Evolutionary conservation across 2,888 invertebrate genomes (phyloP).

Genomic region (Dynastes grantii): DNA sequence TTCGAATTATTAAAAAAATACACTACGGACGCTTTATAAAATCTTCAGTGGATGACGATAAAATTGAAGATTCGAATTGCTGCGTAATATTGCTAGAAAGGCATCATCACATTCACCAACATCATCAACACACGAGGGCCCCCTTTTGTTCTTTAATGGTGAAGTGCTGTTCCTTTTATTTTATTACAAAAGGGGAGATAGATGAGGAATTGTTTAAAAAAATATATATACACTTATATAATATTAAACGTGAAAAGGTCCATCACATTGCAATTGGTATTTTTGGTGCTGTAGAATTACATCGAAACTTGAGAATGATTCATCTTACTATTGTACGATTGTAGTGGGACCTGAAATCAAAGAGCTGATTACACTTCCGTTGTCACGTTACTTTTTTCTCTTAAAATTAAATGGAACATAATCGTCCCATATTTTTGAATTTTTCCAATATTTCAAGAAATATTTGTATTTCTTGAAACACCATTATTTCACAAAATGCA

Average conservation of each 20-base stretch:
- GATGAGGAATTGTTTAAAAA: constrained; percentile 1
- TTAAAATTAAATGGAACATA: neutral
- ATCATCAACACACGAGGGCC: too few relatives aligned
- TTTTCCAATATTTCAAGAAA: too few relatives aligned
- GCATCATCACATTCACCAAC: neutral
- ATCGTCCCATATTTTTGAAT: too few relatives aligned
- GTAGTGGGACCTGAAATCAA: constrained; percentile 64
- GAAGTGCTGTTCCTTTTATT: too few relatives aligned
- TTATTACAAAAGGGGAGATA: neutral
- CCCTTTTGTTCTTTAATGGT: too few relatives aligned
- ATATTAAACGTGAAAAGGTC: constrained; percentile 9
- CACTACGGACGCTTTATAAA: too few relatives aligned
- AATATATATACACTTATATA: constrained; percentile 25
- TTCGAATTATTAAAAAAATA: too few relatives aligned
- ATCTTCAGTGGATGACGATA: too few relatives aligned
- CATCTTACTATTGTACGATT: constrained; percentile 63
- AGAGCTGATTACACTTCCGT: neutral
- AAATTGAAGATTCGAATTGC: neutral
- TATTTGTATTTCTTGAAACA: too few relatives aligned
- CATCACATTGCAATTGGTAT: neutral
- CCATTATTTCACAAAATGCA: too few relatives aligned
- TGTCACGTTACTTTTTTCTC: neutral
- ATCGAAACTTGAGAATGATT: constrained; percentile 65
- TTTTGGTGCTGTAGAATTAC: constrained; percentile 55
- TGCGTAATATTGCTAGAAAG: constrained; percentile 1